Conservation (phyloP, 2,888 invertebrate species). For the Drosophila buzzatii region DNA sequence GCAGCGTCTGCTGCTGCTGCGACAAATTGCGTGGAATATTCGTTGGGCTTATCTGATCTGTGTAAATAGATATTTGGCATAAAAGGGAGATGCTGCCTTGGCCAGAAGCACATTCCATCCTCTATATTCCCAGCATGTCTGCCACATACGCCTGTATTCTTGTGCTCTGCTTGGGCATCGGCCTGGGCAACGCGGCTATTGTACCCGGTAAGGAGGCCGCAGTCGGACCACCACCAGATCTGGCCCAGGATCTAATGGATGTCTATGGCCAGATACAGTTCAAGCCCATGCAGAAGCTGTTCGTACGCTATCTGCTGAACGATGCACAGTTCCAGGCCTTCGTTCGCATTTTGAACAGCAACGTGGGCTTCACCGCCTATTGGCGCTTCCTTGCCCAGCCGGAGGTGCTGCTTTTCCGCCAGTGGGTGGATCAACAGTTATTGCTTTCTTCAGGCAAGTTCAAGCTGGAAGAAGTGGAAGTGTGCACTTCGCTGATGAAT, state of each 20-base stretch:
- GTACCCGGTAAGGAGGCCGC: background rate
- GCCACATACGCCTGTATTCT: constrained; percentile 40
- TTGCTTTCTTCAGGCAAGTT: constrained; percentile 54
- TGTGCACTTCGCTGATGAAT: constrained; percentile 63
- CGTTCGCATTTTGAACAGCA: constrained; percentile 76
- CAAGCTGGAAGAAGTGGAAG: constrained; percentile 67
- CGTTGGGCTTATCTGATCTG: constrained; percentile 52
- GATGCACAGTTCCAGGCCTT: constrained; percentile 82
- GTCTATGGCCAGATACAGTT: constrained; percentile 65
- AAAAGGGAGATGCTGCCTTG: constrained; percentile 16
- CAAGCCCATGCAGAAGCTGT: constrained; percentile 61
- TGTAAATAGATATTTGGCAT: constrained; percentile 30
- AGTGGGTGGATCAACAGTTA: constrained; percentile 77
- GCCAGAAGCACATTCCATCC: constrained; percentile 12
- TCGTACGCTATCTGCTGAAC: constrained; percentile 75
- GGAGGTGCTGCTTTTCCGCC: constrained; percentile 70
- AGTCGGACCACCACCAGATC: constrained; percentile 46
- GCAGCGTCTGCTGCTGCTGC: constrained; percentile 58
- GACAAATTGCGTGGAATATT: constrained; percentile 49
- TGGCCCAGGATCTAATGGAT: constrained; percentile 70
- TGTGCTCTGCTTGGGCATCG: constrained; percentile 43
- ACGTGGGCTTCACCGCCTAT: constrained; percentile 63
- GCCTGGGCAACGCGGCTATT: constrained; percentile 10
- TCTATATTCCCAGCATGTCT: constrained; percentile 38
- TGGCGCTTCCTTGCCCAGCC: constrained; percentile 77